Percentiles rank a stretch among this genome's conserved stretches.
Conservation (phyloP, 2,888 invertebrate species). For the Mimachlamys varia region DNA sequence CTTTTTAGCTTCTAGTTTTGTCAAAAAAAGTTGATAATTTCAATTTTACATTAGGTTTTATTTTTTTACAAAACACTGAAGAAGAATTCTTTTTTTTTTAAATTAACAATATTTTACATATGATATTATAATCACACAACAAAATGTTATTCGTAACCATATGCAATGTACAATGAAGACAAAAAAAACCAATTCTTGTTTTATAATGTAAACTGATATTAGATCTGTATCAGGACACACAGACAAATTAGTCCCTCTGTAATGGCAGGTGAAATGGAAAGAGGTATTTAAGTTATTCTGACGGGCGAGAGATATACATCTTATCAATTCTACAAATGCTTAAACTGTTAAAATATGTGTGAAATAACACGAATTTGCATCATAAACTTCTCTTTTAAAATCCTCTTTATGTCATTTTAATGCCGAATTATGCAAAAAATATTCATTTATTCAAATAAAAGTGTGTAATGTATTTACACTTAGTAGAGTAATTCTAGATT, state of each 20-base stretch:
- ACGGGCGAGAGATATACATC: conserved; percentile 2
- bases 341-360: conserved; percentile 36
- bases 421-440: conserved; percentile 34
- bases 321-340: conserved; percentile 20
- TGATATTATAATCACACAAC: neutral
- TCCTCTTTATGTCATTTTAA: neutral
- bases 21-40: neutral
- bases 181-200: neutral
- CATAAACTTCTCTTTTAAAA: conserved; percentile 27
- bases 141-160: neutral
- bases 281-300: neutral
- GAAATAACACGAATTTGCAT: conserved; percentile 3
- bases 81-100: neutral
- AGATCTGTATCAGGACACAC: neutral
- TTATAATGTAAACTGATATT: neutral
- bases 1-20: neutral
- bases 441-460: conserved; percentile 28
- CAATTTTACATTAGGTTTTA: neutral
- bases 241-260: neutral
- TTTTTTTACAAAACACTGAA: neutral
- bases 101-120: neutral
- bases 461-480: neutral
- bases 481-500: neutral
- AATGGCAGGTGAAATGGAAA: conserved; percentile 3
- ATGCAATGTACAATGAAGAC: neutral